Evolutionary conservation across 2,797 vertebrate genomes (phyloP).

Genomic region (Paratrypauchen microcephalus): DNA sequence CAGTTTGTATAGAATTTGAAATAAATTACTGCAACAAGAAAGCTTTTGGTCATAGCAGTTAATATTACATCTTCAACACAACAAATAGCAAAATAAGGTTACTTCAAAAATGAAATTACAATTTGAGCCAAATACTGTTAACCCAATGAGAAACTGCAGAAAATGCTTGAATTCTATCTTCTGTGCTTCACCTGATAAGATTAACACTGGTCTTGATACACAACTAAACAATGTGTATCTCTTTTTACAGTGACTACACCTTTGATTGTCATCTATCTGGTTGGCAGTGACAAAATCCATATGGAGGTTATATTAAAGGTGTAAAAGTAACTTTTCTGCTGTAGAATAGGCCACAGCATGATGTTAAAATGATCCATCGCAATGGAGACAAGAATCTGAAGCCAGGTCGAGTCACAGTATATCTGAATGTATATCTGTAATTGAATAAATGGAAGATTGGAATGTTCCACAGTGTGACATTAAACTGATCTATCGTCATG

Average conservation of each 20-base stretch:
- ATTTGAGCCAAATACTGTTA: not conserved
- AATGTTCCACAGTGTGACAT: no score
- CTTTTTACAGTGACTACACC: not conserved
- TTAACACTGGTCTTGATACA: not conserved
- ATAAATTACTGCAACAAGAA: conserved; percentile 8
- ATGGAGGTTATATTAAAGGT: not conserved
- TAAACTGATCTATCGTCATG: no score
- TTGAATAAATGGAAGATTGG: no score
- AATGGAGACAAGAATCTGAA: no score
- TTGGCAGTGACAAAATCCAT: not conserved
- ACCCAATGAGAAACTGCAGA: not conserved
- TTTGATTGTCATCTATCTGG: not conserved
- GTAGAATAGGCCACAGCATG: not conserved
- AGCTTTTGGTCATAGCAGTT: not conserved
- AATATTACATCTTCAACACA: not conserved
- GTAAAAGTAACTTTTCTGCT: not conserved
- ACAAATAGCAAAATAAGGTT: not conserved
- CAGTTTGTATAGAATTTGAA: not conserved
- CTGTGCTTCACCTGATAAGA: not conserved
- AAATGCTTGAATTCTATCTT: not conserved
- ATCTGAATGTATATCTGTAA: no score
- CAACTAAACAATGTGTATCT: no score
- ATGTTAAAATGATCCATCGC: no score
- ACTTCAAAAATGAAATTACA: not conserved
- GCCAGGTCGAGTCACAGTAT: no score